These are phyloP conservation scores for Pogonocichla stellata DNA, from an alignment of 2,113 vertebrate species.

Conservation along the genomic window DNA sequence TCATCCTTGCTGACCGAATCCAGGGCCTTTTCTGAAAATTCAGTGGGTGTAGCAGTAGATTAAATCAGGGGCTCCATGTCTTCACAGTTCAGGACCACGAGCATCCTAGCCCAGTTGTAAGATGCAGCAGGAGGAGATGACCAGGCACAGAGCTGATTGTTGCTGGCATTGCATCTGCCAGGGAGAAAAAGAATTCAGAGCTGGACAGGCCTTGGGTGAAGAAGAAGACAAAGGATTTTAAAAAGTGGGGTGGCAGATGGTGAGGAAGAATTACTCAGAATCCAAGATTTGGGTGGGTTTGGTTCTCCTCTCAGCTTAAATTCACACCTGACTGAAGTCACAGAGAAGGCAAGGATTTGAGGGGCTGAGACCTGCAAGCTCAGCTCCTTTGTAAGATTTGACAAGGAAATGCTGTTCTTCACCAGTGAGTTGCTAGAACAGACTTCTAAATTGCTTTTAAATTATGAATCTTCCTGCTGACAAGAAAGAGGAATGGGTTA, in stretches of 20 bases:
- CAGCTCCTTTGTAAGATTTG: background rate
- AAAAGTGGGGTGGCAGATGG: background rate
- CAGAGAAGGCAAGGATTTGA: background rate
- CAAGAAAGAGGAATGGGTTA: constrained; percentile 52
- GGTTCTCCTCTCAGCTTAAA: background rate
- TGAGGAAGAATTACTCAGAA: background rate
- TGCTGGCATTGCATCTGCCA: background rate
- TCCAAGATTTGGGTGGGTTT: background rate
- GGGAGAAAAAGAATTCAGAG: background rate
- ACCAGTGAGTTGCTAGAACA: background rate
- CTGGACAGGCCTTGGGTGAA: background rate
- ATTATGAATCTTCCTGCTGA: background rate
- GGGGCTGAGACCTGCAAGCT: background rate
- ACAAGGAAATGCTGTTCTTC: background rate
- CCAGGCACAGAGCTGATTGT: background rate
- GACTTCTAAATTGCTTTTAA: constrained; percentile 7
- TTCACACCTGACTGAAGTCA: constrained; percentile 13
- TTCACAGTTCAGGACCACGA: background rate
- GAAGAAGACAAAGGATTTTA: background rate
- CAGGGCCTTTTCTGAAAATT: background rate
- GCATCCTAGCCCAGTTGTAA: background rate
- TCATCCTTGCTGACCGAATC: background rate
- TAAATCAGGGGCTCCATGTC: background rate
- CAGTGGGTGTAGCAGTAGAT: background rate
- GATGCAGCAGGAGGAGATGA: constrained; percentile 15